Base-by-base conservation (phyloP, 2,888 invertebrate genomes). In the Megastigmus dorsalis region DNA sequence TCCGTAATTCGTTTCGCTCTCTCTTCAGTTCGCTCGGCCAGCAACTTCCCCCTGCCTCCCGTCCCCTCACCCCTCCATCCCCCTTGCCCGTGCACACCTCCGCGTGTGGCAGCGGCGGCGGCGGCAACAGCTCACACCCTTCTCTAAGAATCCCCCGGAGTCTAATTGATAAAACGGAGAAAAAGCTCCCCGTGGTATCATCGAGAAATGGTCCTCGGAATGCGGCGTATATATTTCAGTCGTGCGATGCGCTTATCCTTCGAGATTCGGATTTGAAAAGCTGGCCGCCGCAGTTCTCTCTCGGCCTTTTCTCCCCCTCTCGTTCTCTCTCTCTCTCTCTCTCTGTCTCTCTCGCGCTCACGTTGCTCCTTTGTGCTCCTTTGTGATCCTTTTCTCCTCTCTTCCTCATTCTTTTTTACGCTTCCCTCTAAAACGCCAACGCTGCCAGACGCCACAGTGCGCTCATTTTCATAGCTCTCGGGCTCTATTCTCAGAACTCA, bases 161-260 rank as follows among this genome's bases (percentile, higher is more conserved):
- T 48, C 33, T 66, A 70, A 66, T 75, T 75, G 66, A 75, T 70
- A 75, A 70, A 70, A 70, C 70, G 67, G 66, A 54, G 48, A 54
- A 26, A 66, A 48, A n/a, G 52, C 30, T 70, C 74, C 74, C 74
- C 38, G 10, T n/a, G 70, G 75, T 33, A 57, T 70, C 52, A 75
- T 75, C 66, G 74, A 60, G 66, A 38, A 60, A 69, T 52, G 33
- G 63, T 57, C 57, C 55, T 54, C 45, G 50, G 52, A 60, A 69
- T 52, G 57, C 63, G 57, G 50, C 55, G 20, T 66, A n/a, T 48
- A 68, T 52, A 74, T 62, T 68, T 74, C 55, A 68, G 73, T 18
- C 33, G n/a, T n/a, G n/a, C 18, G 55, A 55, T 41, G 62, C 33
- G 26, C 62, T 30, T 28, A n/a, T 38, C 62, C 62, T 48, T 48